Evolutionary conservation across 2,888 invertebrate genomes (phyloP), one percentile per base, ranked within the genome.

Genomic region (Colostygia pectinataria): DNA sequence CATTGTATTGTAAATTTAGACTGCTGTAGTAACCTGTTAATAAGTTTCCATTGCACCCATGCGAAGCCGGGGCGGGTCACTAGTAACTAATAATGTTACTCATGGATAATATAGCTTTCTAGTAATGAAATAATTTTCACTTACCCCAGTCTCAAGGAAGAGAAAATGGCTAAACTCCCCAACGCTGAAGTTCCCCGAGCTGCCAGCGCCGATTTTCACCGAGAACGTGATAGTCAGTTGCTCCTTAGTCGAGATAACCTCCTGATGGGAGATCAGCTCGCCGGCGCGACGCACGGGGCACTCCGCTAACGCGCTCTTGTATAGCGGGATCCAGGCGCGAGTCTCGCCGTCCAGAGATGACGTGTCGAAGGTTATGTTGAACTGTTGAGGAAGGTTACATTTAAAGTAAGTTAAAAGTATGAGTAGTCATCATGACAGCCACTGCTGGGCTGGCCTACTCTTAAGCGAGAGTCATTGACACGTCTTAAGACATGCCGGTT

Each of bases 221-320:
- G 74, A 77, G 54, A 92, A 91, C 18, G 90, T 82, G 13, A 96
- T 92, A 0, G 96, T 95, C 59, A 97, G 95, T 41, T 93, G 92
- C 68, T 96, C 95, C 20, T 96, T 91, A 66, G 95, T 91, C 0
- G 94, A 92, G n/a, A 97, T 94, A 12, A 98, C 93, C 1, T 94
- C 92, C 69, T 94, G 93, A 70, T 94, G 93, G 0, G 93, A 84
- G 1, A 96, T 72, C 1, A 93, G 76, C 7, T 69, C 60, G 5
- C 81, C 92, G 3, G 91, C 90, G 55, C 93, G 91, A 28, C 91
- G 75, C 6, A 97, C 91, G 0, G 96, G 94, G 44, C 95, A 94
- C 77, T 97, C 96, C 12, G 94, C 91, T 18, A 98, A 74, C 0
- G 94, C 91, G 77, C 96, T 95, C 45, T 95, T 81, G 54, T 94